Percentiles rank a stretch among this genome's conserved stretches.
These are phyloP conservation scores for Petroica traversi DNA, from an alignment of 2,113 vertebrate species.

Conservation along the genomic window DNA sequence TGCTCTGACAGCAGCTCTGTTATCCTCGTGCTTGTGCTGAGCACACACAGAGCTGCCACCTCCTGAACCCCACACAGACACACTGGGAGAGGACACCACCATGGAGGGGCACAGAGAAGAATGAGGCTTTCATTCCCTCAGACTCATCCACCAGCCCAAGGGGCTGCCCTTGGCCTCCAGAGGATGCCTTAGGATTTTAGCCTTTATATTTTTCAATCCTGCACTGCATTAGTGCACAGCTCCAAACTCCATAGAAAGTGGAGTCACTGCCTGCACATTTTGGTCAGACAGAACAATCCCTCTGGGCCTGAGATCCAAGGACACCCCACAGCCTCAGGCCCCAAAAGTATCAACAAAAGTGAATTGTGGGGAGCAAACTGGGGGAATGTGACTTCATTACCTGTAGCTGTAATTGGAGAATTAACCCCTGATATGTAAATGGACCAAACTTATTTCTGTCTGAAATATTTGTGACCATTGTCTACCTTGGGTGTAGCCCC, in stretches of 20 bases:
- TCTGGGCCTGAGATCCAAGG: no score
- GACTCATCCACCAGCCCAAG: rapidly evolving
- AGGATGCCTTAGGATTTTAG: not conserved
- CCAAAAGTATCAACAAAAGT: rapidly evolving
- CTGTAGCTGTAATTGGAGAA: not conserved
- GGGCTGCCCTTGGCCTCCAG: not conserved
- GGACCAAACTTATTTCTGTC: rapidly evolving
- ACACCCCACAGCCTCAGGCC: not conserved
- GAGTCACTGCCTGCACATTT: not conserved
- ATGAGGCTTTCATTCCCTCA: rapidly evolving
- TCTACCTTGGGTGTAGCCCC: not conserved
- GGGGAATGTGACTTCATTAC: rapidly evolving
- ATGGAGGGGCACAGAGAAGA: no score
- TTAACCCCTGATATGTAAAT: not conserved
- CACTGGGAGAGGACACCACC: rapidly evolving
- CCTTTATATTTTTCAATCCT: not conserved
- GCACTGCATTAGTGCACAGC: rapidly evolving
- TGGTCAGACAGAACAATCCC: not conserved
- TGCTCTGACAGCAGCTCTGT: not conserved
- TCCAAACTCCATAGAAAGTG: rapidly evolving
- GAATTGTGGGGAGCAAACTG: not conserved
- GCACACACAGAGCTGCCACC: rapidly evolving
- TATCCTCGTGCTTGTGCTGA: rapidly evolving
- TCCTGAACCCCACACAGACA: not conserved
- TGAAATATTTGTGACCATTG: no score